Conservation (phyloP, 2,797 vertebrate species). For the Ptychobarbus kaznakovi region DNA sequence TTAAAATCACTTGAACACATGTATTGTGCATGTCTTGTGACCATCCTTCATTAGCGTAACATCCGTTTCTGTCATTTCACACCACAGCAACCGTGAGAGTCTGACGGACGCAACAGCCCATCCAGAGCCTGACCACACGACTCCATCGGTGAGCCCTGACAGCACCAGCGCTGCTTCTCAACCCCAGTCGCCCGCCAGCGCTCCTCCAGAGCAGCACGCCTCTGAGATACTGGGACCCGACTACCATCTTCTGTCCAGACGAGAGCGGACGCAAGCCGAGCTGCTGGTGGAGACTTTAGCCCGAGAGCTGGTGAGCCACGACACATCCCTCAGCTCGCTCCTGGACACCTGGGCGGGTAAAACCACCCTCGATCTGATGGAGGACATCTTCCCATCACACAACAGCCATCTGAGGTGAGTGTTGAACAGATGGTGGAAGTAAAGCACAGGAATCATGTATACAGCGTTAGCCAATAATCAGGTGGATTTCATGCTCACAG, state of each 20-base stretch:
- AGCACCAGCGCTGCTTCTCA: background rate
- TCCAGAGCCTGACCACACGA: background rate
- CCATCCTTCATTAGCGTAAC: background rate
- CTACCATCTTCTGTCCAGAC: conserved; percentile 67
- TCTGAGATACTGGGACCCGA: conserved; percentile 61
- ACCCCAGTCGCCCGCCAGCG: background rate
- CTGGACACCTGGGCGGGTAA: conserved; percentile 87
- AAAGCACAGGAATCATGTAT: conserved; percentile 5
- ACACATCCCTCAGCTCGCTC: conserved; percentile 86
- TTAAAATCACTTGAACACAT: background rate
- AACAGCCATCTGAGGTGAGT: conserved; percentile 66
- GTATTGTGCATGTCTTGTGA: background rate
- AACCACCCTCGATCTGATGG: conserved; percentile 91
- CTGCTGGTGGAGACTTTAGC: conserved; percentile 83
- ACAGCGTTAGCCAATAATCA: conserved; percentile 17
- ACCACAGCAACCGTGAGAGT: background rate
- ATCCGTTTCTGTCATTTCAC: background rate
- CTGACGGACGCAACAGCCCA: background rate
- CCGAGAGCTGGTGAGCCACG: conserved; percentile 85
- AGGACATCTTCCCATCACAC: conserved; percentile 85
- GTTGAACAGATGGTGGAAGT: conserved; percentile 2
- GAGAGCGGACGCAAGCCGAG: conserved; percentile 83
- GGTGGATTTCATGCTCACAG: conserved; percentile 8
- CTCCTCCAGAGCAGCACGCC: conserved; percentile 34
- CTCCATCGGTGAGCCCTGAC: conserved; percentile 15